Evolutionary conservation across 2,888 invertebrate species (phyloP).

Genomic region (Itoplectis maculator): DNA sequence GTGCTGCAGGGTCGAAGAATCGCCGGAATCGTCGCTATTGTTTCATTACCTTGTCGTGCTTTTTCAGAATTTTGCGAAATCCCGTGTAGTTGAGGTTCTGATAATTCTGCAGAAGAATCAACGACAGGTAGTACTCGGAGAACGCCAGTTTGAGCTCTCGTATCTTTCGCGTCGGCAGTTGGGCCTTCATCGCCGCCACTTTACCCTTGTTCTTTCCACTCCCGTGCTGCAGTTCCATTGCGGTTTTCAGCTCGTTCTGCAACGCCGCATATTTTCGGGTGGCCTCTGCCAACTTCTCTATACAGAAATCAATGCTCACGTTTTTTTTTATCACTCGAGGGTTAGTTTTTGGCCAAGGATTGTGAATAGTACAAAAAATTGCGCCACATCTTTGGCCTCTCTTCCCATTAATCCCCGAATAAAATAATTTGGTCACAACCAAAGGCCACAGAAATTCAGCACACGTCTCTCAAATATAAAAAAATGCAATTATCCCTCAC

Average conservation of each 20-base stretch:
- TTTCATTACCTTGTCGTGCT: conserved; percentile 96
- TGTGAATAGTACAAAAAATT: too few relatives aligned
- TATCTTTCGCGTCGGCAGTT: conserved; percentile 91
- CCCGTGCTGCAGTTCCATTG: conserved; percentile 81
- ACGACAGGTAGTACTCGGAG: conserved; percentile 98
- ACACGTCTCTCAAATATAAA: background rate
- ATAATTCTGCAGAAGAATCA: conserved; percentile 98
- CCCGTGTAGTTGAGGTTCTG: conserved; percentile 99
- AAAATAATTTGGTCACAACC: too few relatives aligned
- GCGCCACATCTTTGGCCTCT: too few relatives aligned
- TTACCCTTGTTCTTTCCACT: conserved; percentile 84
- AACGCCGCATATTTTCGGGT: conserved; percentile 96
- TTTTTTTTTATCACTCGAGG: conserved; percentile 16
- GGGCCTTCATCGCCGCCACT: conserved; percentile 76
- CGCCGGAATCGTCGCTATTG: conserved; percentile 9
- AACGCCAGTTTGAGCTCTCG: conserved; percentile 98
- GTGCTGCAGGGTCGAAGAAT: background rate
- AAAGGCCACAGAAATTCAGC: background rate
- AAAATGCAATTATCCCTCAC: conserved; percentile 84
- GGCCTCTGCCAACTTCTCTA: conserved; percentile 98
- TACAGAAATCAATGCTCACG: conserved; percentile 73
- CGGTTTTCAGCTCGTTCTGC: conserved; percentile 91
- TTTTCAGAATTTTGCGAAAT: conserved; percentile 99
- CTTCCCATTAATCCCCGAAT: too few relatives aligned
- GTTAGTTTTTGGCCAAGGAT: too few relatives aligned